Evolutionary conservation across 1,140 invertebrate species (phyloP).

Genomic region (Drosophila nebulosa): DNA sequence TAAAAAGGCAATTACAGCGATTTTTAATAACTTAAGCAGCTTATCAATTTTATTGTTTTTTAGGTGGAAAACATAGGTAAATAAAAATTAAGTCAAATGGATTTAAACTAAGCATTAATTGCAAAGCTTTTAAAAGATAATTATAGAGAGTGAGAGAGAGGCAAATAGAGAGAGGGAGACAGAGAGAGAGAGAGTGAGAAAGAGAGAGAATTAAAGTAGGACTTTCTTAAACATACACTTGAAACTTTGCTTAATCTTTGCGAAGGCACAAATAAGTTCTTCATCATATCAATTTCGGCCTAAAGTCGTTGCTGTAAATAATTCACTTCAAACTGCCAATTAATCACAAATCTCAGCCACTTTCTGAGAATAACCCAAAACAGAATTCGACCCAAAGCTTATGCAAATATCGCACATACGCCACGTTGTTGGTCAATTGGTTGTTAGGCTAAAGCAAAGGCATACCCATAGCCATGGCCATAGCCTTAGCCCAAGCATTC

Average conservation of each 20-base stretch:
- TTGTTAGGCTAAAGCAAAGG: not conserved
- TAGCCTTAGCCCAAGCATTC: conserved; percentile 11
- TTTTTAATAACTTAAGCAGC: too few species aligned
- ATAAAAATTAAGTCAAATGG: too few species aligned
- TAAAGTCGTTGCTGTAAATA: conserved; percentile 17
- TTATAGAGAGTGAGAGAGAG: too few species aligned
- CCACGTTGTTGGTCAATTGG: conserved; percentile 6
- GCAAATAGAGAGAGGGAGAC: too few species aligned
- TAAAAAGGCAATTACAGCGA: too few species aligned
- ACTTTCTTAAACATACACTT: not conserved
- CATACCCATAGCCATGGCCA: conserved; percentile 10
- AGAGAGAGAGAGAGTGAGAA: not conserved
- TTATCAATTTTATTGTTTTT: too few species aligned
- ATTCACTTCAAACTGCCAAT: conserved; percentile 41
- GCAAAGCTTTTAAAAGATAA: too few species aligned
- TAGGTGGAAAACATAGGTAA: too few species aligned
- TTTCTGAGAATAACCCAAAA: not conserved
- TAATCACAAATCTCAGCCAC: conserved; percentile 42
- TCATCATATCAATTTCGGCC: not conserved
- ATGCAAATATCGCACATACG: conserved; percentile 47
- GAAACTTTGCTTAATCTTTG: not conserved
- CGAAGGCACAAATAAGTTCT: not conserved
- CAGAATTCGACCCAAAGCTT: conserved; percentile 20
- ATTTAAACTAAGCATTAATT: too few species aligned
- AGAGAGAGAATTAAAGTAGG: not conserved